Conservation (phyloP, 2,113 vertebrate species). For the Passer domesticus region DNA sequence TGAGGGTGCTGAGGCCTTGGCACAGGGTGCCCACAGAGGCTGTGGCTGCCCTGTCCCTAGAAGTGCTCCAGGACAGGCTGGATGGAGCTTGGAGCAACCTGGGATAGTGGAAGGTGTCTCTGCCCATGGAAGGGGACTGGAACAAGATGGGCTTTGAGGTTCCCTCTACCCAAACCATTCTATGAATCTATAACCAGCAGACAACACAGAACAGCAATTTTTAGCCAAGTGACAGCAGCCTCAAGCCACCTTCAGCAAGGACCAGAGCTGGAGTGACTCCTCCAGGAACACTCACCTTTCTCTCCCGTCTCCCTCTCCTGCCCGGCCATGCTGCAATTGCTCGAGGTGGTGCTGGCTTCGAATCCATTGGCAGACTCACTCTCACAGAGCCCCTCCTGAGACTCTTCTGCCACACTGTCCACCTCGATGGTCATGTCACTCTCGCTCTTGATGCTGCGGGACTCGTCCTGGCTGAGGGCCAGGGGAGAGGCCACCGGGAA, state of each 20-base stretch:
- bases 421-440: slow-evolving; percentile 86
- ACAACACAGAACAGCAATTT: not conserved
- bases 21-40: not conserved
- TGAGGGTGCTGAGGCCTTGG: not conserved
- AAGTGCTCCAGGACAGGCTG: rapidly evolving
- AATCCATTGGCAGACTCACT: slow-evolving; percentile 83
- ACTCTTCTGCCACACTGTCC: slow-evolving; percentile 82
- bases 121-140: not conserved
- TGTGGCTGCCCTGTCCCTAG: not conserved
- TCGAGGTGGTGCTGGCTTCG: slow-evolving; percentile 80
- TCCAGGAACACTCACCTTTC: slow-evolving; percentile 75
- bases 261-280: not conserved
- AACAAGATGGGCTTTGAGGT: not conserved
- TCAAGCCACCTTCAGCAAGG: not conserved
- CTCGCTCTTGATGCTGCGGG: slow-evolving; percentile 77
- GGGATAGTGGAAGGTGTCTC: not conserved
- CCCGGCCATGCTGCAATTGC: slow-evolving; percentile 75
- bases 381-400: slow-evolving; percentile 83
- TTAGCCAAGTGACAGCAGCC: not conserved
- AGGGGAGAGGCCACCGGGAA: slow-evolving; percentile 73
- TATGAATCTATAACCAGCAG: not conserved
- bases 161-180: not conserved
- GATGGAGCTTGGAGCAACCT: not conserved
- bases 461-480: slow-evolving; percentile 80
- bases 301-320: slow-evolving; percentile 85